Evolutionary conservation across 30 jellyfish, hydroid and myxozoan species (phyloP).

Genomic region (Chironex yamaguchii): DNA sequence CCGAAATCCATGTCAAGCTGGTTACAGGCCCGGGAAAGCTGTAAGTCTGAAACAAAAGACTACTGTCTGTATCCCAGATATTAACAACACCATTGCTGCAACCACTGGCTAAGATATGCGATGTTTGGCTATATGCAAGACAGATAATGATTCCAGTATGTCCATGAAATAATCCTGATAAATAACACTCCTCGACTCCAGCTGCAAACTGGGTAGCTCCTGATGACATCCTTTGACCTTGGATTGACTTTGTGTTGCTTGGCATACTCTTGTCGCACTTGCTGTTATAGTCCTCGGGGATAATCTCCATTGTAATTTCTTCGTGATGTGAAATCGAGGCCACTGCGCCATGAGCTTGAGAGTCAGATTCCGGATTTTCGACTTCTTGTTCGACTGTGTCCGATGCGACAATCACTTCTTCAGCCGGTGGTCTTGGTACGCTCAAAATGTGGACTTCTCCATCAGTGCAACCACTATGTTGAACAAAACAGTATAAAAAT

Average conservation of each 20-base stretch:
- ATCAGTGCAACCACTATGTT: conserved; percentile 80
- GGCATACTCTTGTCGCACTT: too few relatives aligned
- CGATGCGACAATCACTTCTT: too few relatives aligned
- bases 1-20: conserved; percentile 72
- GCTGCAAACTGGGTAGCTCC: too few relatives aligned
- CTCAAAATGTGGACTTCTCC: conserved; percentile 84
- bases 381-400: conserved; percentile 6
- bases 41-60: conserved; percentile 29
- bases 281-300: too few relatives aligned
- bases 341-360: too few relatives aligned
- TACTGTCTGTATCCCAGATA: conserved; percentile 47
- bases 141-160: conserved; percentile 61
- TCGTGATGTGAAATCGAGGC: too few relatives aligned
- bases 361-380: neutral
- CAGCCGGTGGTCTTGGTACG: conserved; percentile 21
- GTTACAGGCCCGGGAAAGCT: conserved; percentile 51
- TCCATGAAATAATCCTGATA: conserved; percentile 9
- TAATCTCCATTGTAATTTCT: too few relatives aligned
- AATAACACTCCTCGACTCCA: neutral
- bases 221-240: too few relatives aligned
- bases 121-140: conserved; percentile 58
- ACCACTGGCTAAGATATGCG: conserved; percentile 73
- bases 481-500: neutral
- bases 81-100: conserved; percentile 79
- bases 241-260: too few relatives aligned